Conservation (phyloP, 2,888 invertebrate species). For the Diplazon laetatorius region DNA sequence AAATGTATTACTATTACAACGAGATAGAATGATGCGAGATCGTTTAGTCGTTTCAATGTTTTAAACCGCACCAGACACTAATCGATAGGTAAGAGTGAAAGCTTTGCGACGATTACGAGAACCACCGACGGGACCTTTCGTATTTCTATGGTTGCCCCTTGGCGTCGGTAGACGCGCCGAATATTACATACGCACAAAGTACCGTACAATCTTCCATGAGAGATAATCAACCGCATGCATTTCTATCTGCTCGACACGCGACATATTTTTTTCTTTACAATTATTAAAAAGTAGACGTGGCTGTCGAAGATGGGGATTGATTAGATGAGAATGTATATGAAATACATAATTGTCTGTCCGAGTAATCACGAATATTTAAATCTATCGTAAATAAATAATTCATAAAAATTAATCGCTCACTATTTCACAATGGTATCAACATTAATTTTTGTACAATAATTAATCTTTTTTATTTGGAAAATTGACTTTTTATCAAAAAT, state of each 20-base stretch:
- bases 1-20: background rate
- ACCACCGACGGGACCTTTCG: slow-evolving; percentile 64
- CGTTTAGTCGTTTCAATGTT: slow-evolving; percentile 7
- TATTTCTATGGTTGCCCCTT: slow-evolving; percentile 75
- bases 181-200: background rate
- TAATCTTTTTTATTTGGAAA: too few relatives aligned
- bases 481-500: too few relatives aligned
- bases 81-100: slow-evolving; percentile 11
- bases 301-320: too few relatives aligned
- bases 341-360: too few relatives aligned
- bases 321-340: too few relatives aligned
- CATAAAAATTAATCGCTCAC: too few relatives aligned
- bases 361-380: too few relatives aligned
- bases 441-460: too few relatives aligned
- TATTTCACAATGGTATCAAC: too few relatives aligned
- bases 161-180: slow-evolving; percentile 26
- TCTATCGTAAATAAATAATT: too few relatives aligned
- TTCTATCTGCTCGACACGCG: background rate
- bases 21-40: background rate
- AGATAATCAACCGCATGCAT: background rate
- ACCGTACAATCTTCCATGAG: slow-evolving; percentile 3
- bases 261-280: background rate
- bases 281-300: too few relatives aligned
- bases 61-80: slow-evolving; percentile 10
- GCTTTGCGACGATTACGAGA: slow-evolving; percentile 3